Percentiles rank a stretch among this genome's conserved stretches.
phyloP scores from a whole-genome alignment of 2,797 vertebrate species.

The Typhlichthys subterraneus region DNA sequence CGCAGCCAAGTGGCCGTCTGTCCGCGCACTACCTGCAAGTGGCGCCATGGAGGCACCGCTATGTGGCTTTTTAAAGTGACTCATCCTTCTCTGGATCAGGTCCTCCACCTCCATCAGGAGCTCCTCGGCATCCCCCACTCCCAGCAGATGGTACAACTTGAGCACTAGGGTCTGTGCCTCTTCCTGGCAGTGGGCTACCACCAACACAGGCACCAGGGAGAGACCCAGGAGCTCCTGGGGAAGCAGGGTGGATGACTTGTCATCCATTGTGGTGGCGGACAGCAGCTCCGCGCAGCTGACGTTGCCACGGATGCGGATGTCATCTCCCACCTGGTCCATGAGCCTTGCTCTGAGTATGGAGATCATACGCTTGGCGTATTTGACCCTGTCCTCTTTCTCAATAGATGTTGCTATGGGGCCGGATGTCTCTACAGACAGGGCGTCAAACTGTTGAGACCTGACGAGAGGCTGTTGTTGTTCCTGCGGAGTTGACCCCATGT shows the following conservation, averaged over 20 bases:
- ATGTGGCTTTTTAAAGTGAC: conserved; percentile 25
- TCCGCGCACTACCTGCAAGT: conserved; percentile 17
- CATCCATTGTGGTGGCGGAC: conserved; percentile 68
- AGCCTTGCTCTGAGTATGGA: conserved; percentile 56
- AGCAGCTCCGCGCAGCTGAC: conserved; percentile 76
- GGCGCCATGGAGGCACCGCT: conserved; percentile 6
- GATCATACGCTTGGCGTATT: conserved; percentile 53
- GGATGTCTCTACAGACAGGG: conserved; percentile 12
- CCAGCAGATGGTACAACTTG: conserved; percentile 70
- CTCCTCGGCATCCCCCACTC: conserved; percentile 60
- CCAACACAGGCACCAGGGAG: conserved; percentile 80
- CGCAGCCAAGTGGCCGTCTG: conserved; percentile 52
- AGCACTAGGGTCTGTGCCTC: conserved; percentile 69
- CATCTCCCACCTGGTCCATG: conserved; percentile 42
- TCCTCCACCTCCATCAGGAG: conserved; percentile 76
- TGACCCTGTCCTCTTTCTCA: conserved; percentile 30
- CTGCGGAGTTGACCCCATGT: conserved; percentile 10
- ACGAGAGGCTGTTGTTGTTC: conserved; percentile 17
- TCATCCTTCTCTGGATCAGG: conserved; percentile 61
- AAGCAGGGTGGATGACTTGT: conserved; percentile 55
- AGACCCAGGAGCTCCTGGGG: conserved; percentile 80
- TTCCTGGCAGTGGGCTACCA: conserved; percentile 69
- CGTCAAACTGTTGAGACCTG: conserved; percentile 22
- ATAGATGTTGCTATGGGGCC: background rate
- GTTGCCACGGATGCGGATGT: conserved; percentile 42